A percentile compares a stretch with the other conserved stretches of the same genome.
Evolutionary conservation across 2,113 vertebrate species (phyloP).

Genomic region (Hippocampus zosterae): DNA sequence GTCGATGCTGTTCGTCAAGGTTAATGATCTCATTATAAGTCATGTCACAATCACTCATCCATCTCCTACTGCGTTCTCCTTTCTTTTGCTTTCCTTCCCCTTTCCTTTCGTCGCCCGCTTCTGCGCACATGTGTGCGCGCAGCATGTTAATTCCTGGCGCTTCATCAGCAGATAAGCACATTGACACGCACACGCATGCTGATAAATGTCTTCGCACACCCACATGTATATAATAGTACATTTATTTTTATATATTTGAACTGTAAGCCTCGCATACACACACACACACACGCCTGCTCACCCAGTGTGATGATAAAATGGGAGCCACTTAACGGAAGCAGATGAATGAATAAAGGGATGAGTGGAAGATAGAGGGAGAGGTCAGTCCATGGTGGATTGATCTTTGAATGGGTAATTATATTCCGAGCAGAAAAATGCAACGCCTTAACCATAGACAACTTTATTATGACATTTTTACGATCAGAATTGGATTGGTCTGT

Average conservation of each 20-base stretch:
- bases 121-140: neutral
- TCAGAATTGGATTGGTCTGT: too few relatives aligned
- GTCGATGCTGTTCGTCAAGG: slow-evolving; percentile 65
- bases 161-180: slow-evolving; percentile 9
- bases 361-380: neutral
- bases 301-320: neutral
- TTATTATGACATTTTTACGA: too few relatives aligned
- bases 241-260: neutral
- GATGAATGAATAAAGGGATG: neutral
- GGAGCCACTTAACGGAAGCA: neutral
- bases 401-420: too few relatives aligned
- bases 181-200: slow-evolving; percentile 3
- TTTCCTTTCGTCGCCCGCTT: neutral
- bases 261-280: neutral
- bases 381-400: neutral
- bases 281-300: neutral
- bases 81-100: neutral
- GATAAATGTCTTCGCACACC: slow-evolving; percentile 25
- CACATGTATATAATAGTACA: neutral
- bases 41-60: slow-evolving; percentile 59
- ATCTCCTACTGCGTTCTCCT: neutral
- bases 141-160: neutral
- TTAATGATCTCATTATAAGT: slow-evolving; percentile 78
- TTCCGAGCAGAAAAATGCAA: too few relatives aligned
- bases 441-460: too few relatives aligned